Conservation (phyloP, 2,797 vertebrate genomes). For the Arnoldichthys spilopterus region DNA sequence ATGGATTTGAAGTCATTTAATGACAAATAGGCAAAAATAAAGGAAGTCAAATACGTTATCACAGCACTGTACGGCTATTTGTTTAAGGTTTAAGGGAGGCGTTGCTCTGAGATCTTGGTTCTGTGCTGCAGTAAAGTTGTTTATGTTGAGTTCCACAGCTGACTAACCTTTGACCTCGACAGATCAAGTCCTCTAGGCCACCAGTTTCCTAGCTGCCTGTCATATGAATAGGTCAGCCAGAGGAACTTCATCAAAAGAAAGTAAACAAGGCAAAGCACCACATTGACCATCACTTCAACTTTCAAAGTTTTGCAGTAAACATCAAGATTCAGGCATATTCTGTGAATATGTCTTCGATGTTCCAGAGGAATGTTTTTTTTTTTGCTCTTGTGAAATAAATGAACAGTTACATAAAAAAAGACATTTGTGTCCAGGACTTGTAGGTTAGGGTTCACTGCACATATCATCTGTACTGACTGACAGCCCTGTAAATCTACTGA, state of each 20-base stretch:
- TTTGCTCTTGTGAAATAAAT: not conserved
- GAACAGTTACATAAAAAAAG: not conserved
- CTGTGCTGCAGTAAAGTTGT: slow-evolving; percentile 4
- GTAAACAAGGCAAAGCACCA: not conserved
- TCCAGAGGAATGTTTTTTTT: not conserved
- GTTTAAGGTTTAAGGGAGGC: not conserved
- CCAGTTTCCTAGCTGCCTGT: slow-evolving; percentile 51
- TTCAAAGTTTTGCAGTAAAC: no score
- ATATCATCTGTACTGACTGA: slow-evolving; percentile 18
- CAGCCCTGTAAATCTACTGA: slow-evolving; percentile 25
- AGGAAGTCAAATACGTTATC: no score
- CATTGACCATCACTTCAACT: not conserved
- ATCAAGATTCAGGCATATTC: no score
- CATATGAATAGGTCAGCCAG: not conserved
- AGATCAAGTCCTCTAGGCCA: slow-evolving; percentile 29
- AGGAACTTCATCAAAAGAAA: not conserved
- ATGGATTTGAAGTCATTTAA: no score
- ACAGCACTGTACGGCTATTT: not conserved
- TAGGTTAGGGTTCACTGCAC: slow-evolving; percentile 19
- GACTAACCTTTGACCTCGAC: slow-evolving; percentile 50
- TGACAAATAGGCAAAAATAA: no score
- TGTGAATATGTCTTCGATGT: not conserved
- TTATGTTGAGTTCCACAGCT: slow-evolving; percentile 33
- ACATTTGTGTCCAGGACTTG: slow-evolving; percentile 23
- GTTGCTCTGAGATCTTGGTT: not conserved